Conservation (phyloP, 1,140 invertebrate genomes). For the Drosophila trapezifrons region DNA sequence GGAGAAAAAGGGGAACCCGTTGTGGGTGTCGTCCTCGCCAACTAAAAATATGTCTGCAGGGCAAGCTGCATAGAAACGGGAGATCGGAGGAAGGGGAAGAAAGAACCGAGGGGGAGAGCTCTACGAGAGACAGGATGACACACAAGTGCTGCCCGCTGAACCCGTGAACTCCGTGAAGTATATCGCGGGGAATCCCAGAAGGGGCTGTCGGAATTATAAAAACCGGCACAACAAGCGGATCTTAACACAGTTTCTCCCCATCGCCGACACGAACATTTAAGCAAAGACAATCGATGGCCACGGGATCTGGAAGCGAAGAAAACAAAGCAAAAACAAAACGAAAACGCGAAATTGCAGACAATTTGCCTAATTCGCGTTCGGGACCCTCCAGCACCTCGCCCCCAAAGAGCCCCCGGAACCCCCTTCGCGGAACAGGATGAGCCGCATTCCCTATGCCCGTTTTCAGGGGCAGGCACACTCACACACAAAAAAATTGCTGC, state of each 20-base stretch:
- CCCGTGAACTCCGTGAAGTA: slow-evolving; percentile 60
- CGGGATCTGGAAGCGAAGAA: slow-evolving; percentile 23
- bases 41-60: slow-evolving; percentile 66
- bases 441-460: slow-evolving; percentile 60
- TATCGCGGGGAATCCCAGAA: slow-evolving; percentile 43
- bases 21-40: slow-evolving; percentile 58
- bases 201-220: slow-evolving; percentile 50
- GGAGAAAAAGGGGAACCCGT: neutral
- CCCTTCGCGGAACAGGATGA: slow-evolving; percentile 60
- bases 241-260: slow-evolving; percentile 69
- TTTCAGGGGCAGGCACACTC: slow-evolving; percentile 43
- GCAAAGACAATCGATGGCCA: slow-evolving; percentile 71
- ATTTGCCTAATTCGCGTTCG: slow-evolving; percentile 76
- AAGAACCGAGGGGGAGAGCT: too few relatives aligned
- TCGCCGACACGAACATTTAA: slow-evolving; percentile 41
- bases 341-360: slow-evolving; percentile 68
- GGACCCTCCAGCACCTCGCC: slow-evolving; percentile 4
- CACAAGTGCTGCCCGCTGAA: slow-evolving; percentile 76
- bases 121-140: slow-evolving; percentile 64
- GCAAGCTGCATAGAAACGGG: slow-evolving; percentile 66
- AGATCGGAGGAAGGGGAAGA: slow-evolving; percentile 9
- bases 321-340: slow-evolving; percentile 6
- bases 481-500: slow-evolving; percentile 62
- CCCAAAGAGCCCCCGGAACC: neutral
- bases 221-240: slow-evolving; percentile 50